phyloP scores from a whole-genome alignment of 1,140 invertebrate species.

The Anoplolepis gracilipes region DNA sequence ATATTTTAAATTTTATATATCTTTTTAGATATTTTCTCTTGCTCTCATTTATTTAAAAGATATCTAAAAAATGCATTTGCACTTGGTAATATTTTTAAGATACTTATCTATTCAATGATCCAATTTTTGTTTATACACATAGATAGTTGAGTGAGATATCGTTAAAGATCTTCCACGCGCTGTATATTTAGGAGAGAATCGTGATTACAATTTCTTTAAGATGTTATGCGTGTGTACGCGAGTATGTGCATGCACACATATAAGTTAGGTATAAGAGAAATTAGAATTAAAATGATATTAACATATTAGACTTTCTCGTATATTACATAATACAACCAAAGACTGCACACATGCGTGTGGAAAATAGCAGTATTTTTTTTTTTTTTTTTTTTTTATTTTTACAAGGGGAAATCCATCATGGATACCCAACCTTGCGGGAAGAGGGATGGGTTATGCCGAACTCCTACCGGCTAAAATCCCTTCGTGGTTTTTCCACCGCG shows the following conservation, averaged over 20 bases:
- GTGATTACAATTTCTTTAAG: not conserved
- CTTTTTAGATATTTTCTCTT: not conserved
- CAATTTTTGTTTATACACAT: constrained; percentile 25
- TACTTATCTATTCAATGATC: not conserved
- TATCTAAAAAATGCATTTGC: not conserved
- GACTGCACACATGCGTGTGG: constrained; percentile 77
- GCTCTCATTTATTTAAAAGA: not conserved
- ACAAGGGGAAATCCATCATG: no score
- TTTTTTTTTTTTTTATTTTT: no score
- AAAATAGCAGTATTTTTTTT: constrained; percentile 80
- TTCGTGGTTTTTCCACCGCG: no score
- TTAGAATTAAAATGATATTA: constrained; percentile 46
- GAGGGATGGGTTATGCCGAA: no score
- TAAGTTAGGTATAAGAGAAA: constrained; percentile 10
- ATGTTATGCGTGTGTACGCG: not conserved
- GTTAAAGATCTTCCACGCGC: not conserved
- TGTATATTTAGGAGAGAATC: not conserved
- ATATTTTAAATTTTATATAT: not conserved
- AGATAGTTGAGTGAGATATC: not conserved
- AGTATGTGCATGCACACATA: constrained; percentile 32
- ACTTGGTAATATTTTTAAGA: constrained; percentile 25
- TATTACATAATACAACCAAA: constrained; percentile 81
- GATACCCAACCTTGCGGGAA: no score
- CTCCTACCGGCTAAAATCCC: no score
- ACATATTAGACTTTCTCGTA: constrained; percentile 24